These are phyloP conservation scores for Arrhamphus sclerolepis DNA, from an alignment of 2,797 vertebrate species.

Conservation along the genomic window DNA sequence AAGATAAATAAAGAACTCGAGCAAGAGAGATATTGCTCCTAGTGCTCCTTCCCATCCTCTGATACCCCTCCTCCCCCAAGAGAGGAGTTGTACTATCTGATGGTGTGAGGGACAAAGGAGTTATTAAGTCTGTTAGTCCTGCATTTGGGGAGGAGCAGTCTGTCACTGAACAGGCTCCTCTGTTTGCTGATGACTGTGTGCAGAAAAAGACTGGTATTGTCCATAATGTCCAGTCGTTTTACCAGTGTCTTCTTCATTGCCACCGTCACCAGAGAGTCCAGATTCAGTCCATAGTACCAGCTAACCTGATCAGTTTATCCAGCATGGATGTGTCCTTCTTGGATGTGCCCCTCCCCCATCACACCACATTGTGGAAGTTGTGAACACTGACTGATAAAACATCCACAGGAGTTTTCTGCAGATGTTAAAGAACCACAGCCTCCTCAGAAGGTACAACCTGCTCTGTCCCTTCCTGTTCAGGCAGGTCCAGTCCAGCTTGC, in stretches of 20 bases:
- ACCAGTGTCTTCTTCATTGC: too few relatives aligned
- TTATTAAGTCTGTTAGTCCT: too few relatives aligned
- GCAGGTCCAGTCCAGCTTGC: not conserved
- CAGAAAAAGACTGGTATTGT: not conserved
- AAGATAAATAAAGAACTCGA: too few relatives aligned
- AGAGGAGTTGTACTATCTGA: not conserved
- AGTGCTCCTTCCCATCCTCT: not conserved
- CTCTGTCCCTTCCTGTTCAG: not conserved
- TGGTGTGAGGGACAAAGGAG: not conserved
- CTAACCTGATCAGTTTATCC: not conserved
- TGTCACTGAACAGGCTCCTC: too few relatives aligned
- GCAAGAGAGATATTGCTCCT: too few relatives aligned
- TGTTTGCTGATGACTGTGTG: too few relatives aligned
- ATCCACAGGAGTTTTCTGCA: not conserved
- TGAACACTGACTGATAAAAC: not conserved
- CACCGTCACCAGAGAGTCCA: not conserved
- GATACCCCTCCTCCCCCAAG: too few relatives aligned
- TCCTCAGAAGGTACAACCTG: too few relatives aligned
- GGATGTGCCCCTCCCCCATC: not conserved
- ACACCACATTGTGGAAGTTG: not conserved
- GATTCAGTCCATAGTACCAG: not conserved
- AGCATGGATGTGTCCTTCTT: not conserved
- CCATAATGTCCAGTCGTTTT: not conserved
- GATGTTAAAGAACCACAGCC: not conserved
- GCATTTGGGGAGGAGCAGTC: too few relatives aligned